Evolutionary conservation across 2,888 invertebrate genomes (phyloP), one percentile per base, ranked within the genome.

Genomic region (Brachyptera risi): DNA sequence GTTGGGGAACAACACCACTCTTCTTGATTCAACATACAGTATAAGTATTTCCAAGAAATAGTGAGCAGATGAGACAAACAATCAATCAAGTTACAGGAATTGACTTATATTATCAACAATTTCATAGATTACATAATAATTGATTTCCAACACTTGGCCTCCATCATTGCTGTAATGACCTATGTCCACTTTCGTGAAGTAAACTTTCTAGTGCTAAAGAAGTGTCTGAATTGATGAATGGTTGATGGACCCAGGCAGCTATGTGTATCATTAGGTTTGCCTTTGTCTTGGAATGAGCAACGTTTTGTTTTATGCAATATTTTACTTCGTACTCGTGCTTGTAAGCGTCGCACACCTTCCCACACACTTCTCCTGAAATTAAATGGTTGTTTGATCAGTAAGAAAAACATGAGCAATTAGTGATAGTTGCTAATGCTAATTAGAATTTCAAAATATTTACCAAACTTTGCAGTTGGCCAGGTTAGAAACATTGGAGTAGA

Each of bases 201-300:
- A 77, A 67, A 44, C 68, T 67, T 67, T 76, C 75, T 51, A 76
- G 65, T 66, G 73, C 70, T 3, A 73, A 62, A 60, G 66, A 68
- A 26, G 73, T 67, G 26, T 67, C 61, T 51, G 66, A 64, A n/a
- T 69, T 71, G 40, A 80, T 71, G 67, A 76, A 72, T 13, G 74
- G 71, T 66, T 79, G 77, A 67, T 78, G 76, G 1, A 75, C 71
- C 80, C 80, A 80, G 44, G 73, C 71, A 11, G 76, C 71, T 38
- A 75, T 74, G 66, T 75, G 73, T 67, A 78, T 77, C 76, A 78
- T 76, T 9, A 74, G 70, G 44, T 74, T 72, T 62, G 74, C 68
- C 62, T 75, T 72, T 58, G 69, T 72, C 56, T 68, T 69, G 4
- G 73, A 69, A 68, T 78, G 76, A 13, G 77, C 77, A 50, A 80